Conservation (phyloP, 2,797 vertebrate species). For the Aplochiton taeniatus region DNA sequence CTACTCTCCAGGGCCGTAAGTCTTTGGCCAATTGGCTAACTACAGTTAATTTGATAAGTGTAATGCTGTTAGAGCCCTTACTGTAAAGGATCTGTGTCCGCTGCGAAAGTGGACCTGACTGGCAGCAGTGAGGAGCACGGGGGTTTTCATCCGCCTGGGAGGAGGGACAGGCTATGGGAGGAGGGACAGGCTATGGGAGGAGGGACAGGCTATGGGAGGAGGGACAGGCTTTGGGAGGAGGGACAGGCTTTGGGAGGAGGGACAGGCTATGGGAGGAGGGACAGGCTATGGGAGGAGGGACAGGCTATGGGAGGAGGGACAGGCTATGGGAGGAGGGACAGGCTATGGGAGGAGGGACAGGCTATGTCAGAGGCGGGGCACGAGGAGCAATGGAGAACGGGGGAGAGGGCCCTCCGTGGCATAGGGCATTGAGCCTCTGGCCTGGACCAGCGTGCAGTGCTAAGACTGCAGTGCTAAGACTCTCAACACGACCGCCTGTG, state of each 20-base stretch:
- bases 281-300: neutral
- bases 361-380: neutral
- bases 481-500: neutral
- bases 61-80: slow-evolving; percentile 14
- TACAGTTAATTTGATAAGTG: neutral
- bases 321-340: slow-evolving; percentile 5
- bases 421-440: no score
- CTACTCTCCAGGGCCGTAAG: neutral
- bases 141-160: slow-evolving; percentile 6
- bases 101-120: slow-evolving; percentile 19
- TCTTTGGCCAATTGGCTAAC: slow-evolving; percentile 12
- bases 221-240: neutral
- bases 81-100: slow-evolving; percentile 2
- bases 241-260: neutral
- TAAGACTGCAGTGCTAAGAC: no score
- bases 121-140: slow-evolving; percentile 1
- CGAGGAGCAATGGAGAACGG: slow-evolving; percentile 20
- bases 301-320: neutral
- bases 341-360: neutral
- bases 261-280: neutral
- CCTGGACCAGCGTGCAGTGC: no score
- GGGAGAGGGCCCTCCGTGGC: slow-evolving; percentile 24
- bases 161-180: neutral
- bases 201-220: neutral
- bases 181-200: neutral